Percentiles rank a stretch among this genome's conserved stretches.
Conservation (phyloP, 1,140 invertebrate species). For the Drosophila triauraria region DNA sequence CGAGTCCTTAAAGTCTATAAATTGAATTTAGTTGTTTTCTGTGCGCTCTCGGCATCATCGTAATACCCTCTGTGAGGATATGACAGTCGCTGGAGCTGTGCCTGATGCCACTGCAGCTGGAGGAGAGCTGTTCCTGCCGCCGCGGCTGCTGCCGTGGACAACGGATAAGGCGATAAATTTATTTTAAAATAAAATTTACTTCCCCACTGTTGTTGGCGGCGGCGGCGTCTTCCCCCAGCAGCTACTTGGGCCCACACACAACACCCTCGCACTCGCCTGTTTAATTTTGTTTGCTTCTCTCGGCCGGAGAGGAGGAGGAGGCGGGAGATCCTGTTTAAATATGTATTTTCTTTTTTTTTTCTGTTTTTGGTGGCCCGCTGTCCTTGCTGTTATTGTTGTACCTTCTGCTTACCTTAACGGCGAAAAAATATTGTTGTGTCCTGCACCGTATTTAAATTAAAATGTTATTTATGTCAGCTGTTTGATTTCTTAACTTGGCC, state of each 20-base stretch:
- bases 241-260: conserved; percentile 10
- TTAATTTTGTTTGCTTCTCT: conserved; percentile 80
- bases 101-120: conserved; percentile 50
- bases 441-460: conserved; percentile 82
- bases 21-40: conserved; percentile 5
- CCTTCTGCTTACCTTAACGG: conserved; percentile 79
- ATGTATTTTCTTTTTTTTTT: conserved; percentile 71
- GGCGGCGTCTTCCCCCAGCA: conserved; percentile 12
- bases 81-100: conserved; percentile 9
- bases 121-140: conserved; percentile 20
- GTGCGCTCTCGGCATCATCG: no score
- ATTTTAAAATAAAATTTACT: conserved; percentile 84
- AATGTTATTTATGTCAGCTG: conserved; percentile 84
- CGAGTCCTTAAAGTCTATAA: conserved; percentile 5
- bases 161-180: conserved; percentile 84
- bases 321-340: conserved; percentile 68
- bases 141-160: conserved; percentile 80
- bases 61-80: conserved; percentile 15
- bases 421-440: conserved; percentile 78
- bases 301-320: conserved; percentile 10
- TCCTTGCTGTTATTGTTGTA: conserved; percentile 59
- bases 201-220: conserved; percentile 61
- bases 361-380: conserved; percentile 31
- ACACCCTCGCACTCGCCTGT: conserved; percentile 47
- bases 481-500: conserved; percentile 80